A percentile compares a stretch with the other conserved stretches of the same genome.
Evolutionary conservation across 2,797 vertebrate genomes (phyloP).

Genomic region (Okamejei kenojei): DNA sequence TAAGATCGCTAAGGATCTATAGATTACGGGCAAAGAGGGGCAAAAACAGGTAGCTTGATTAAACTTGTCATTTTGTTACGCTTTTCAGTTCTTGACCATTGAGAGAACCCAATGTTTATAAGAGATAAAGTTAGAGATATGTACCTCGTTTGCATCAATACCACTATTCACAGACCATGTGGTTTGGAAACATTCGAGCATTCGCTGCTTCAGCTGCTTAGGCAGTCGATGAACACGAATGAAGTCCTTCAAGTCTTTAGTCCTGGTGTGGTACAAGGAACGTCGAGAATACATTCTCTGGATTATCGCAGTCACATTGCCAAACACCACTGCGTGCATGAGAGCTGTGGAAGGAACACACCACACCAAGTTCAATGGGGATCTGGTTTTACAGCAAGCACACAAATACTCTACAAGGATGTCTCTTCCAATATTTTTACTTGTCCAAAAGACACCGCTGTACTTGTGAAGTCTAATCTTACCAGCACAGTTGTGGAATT

Average conservation of each 20-base stretch:
- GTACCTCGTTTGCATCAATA: conserved; percentile 49
- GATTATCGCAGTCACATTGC: conserved; percentile 50
- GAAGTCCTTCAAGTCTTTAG: conserved; percentile 51
- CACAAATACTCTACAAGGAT: neutral
- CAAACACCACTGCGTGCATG: conserved; percentile 50
- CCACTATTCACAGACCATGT: conserved; percentile 52
- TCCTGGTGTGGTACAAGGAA: conserved; percentile 49
- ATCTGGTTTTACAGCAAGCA: neutral
- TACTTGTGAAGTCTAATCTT: neutral
- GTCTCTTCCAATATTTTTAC: neutral
- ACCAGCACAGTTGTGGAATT: neutral
- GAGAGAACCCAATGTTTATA: neutral
- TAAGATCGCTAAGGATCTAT: too few species aligned
- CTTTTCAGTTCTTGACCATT: neutral
- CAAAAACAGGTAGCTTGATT: neutral
- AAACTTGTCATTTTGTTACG: neutral
- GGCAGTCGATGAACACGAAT: conserved; percentile 49
- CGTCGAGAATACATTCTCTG: conserved; percentile 51
- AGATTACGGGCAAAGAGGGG: neutral
- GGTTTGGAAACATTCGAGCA: conserved; percentile 50
- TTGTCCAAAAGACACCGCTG: neutral
- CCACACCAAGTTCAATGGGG: neutral
- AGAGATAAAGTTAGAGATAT: neutral
- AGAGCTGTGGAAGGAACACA: conserved; percentile 43
- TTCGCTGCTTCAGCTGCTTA: conserved; percentile 48